Evolutionary conservation across 1,140 invertebrate species (phyloP).

Genomic region (Helicoverpa armigera): DNA sequence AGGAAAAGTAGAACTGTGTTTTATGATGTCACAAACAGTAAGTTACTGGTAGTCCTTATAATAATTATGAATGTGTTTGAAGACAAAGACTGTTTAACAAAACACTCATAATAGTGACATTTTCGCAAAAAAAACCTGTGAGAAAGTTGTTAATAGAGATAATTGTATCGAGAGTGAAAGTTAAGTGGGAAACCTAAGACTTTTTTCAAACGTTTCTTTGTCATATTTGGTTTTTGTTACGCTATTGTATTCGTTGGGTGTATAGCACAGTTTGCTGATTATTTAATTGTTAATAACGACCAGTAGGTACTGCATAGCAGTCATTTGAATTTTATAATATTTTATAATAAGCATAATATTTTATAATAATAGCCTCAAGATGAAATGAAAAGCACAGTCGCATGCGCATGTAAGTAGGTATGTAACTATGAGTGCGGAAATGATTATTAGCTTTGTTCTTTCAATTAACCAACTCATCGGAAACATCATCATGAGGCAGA

Average conservation of each 20-base stretch:
- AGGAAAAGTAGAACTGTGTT: too few relatives aligned
- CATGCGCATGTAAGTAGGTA: not conserved
- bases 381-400: not conserved
- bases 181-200: slow-evolving; percentile 58
- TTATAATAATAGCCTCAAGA: not conserved
- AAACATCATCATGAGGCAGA: slow-evolving; percentile 58
- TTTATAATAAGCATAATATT: not conserved
- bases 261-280: slow-evolving; percentile 21
- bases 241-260: slow-evolving; percentile 9
- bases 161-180: slow-evolving; percentile 73
- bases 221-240: slow-evolving; percentile 43
- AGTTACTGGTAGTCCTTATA: not conserved
- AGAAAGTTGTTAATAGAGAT: slow-evolving; percentile 69
- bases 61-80: not conserved
- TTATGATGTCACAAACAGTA: too few relatives aligned
- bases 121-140: slow-evolving; percentile 61
- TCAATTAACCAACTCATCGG: slow-evolving; percentile 55
- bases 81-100: not conserved
- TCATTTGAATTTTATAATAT: not conserved
- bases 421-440: not conserved
- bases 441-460: not conserved
- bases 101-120: slow-evolving; percentile 23
- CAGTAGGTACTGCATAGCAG: not conserved
- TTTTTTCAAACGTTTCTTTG: slow-evolving; percentile 56
- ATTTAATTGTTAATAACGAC: not conserved